Base-by-base conservation (phyloP, 2,888 invertebrate genomes). In the Diloba caeruleocephala region DNA sequence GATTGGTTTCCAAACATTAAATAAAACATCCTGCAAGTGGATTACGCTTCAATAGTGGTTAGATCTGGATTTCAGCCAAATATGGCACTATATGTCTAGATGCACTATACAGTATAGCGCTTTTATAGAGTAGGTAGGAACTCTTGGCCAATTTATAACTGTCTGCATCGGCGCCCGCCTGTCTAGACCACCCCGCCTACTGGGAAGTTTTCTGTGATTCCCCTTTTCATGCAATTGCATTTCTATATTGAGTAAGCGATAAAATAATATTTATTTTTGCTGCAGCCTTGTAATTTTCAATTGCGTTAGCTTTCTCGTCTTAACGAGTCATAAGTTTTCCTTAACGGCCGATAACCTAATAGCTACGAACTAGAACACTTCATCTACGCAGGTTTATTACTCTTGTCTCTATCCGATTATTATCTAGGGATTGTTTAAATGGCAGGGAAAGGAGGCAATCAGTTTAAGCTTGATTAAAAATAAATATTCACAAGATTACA, bases 161-260 rank as follows among this genome's bases (percentile, higher is more conserved):
- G 68, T 66, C 71, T 66, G 73, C 69, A 70, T 49, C 63, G 88
- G 83, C 91, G 90, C 87, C 91, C 60, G 56, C 51, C 60, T 71
- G 91, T 86, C 88, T 89, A 83, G 86, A 81, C 85, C 78, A 79
- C 77, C 80, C 77, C 74, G 72, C 67, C 74, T 81, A 76, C 78
- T 55, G 66, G 70, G 76, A 71, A 76, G 74, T 78, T 80, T 78
- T 76, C 71, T 76, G 61, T 74, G 63, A 78, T 72, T 65, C 67
- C 69, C 69, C 70, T 58, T 59, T 52, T 52, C 21, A 25, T 60
- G 51, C 61, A 50, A 56, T 44, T 66, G 58, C 60, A 65, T 56
- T 51, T 49, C 23, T 39, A 38, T 14, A 23, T 33, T 44, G 21
- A 3, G 21, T 28, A 43, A 26, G 29, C n/a, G 15, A 53, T 37